Base-by-base conservation (phyloP, 2,113 vertebrate genomes). In the Trematomus loennbergii region DNA sequence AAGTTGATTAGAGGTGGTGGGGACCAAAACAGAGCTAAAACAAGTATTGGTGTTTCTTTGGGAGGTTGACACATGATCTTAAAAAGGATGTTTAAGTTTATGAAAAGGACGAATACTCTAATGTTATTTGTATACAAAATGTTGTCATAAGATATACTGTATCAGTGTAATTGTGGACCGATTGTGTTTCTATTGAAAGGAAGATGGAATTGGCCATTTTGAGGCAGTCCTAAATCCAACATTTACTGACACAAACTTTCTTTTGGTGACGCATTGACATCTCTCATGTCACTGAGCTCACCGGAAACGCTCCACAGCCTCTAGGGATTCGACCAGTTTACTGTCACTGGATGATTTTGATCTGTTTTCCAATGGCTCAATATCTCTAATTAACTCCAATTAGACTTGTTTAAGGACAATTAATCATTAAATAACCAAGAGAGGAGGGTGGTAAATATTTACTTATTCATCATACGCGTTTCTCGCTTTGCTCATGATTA, bases 401-500 rank as follows among this genome's bases (percentile, higher is more conserved):
- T 83, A 77, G n/a, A 83, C 22, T 62, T 63, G 43, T 88, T 85
- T 72, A 70, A 54, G 68, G 59, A 62, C 64, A 59, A 73, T 87
- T 74, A 86, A 89, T 86, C 63, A 88, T 86, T 87, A 36, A 91
- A 87, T 69, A 81, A 49, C 45, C n/a, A 0, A 17, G 67, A 63
- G 75, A 79, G 57, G 9, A 2, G 54, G 40, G n/a, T 16, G 70
- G 76, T 65, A 87, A 89, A 90, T 76, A 92, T 89, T 89, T 83
- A 88, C 81, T 85, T 83, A 90, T 88, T 86, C 73, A 87, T 89
- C 82, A 79, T 77, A 86, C 81, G 46, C 72, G 63, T 64, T 81
- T 84, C 66, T 70, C 45, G 67, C 62, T 83, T 76, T 60, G 59
- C 72, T 62, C 61, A 5, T 84, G 71, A 75, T 78, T 88, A 60